These are phyloP conservation scores for Diabrotica virgifera DNA, from an alignment of 1,140 invertebrate genomes.

Conservation along the genomic window DNA sequence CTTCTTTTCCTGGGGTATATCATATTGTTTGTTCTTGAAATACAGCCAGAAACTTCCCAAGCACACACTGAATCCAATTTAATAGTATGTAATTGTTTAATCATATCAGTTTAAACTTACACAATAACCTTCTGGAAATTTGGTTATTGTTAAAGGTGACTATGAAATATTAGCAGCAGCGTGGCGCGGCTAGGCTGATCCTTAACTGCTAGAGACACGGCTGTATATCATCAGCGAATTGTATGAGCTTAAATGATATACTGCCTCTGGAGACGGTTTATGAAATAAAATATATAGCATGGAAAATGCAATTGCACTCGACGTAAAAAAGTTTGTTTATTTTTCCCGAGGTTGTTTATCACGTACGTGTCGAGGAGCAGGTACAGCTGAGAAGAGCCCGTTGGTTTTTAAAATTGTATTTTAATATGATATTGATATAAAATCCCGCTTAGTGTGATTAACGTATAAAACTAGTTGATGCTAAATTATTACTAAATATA, in stretches of 20 bases:
- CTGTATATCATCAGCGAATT: slow-evolving; percentile 6
- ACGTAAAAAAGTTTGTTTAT: no score
- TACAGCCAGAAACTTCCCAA: neutral
- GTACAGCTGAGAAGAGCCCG: no score
- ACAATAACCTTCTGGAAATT: slow-evolving; percentile 7
- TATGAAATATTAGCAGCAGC: neutral
- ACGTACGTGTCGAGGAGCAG: no score
- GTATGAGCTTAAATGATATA: slow-evolving; percentile 5
- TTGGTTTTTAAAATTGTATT: no score
- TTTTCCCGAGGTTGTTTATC: no score
- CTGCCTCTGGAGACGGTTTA: slow-evolving; percentile 1
- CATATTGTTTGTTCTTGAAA: neutral
- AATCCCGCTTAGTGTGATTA: no score
- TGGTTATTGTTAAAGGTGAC: slow-evolving; percentile 7
- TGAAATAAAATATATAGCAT: neutral
- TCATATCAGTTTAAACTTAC: neutral
- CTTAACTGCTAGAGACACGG: slow-evolving; percentile 1
- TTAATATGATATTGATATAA: no score
- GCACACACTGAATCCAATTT: neutral
- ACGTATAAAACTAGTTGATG: no score
- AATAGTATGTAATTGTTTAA: neutral
- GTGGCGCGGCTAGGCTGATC: neutral
- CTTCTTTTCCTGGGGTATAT: no score
- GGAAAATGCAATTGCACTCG: no score
- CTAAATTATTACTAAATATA: no score